These are phyloP conservation scores for Anthophora plumipes DNA, from an alignment of 2,888 invertebrate species.

Conservation along the genomic window DNA sequence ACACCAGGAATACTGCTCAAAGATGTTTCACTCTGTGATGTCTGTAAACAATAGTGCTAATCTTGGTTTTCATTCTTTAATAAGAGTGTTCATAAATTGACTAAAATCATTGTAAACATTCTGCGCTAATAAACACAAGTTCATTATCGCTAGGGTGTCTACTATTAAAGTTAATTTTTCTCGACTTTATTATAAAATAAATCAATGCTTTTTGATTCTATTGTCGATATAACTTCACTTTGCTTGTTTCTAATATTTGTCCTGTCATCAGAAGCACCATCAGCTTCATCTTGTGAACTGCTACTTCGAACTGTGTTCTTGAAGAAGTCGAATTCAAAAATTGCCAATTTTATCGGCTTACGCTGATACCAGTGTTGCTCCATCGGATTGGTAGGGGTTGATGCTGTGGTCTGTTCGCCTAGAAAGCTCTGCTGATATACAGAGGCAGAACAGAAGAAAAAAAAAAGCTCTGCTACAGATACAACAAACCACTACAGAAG, in stretches of 20 bases:
- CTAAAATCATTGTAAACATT: slow-evolving; percentile 72
- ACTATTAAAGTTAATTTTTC: slow-evolving; percentile 62
- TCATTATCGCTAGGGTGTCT: slow-evolving; percentile 66
- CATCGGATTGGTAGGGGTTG: slow-evolving; percentile 78
- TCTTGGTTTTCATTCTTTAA: slow-evolving; percentile 65
- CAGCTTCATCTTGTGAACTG: slow-evolving; percentile 49
- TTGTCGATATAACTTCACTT: slow-evolving; percentile 36
- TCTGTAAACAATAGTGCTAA: slow-evolving; percentile 37
- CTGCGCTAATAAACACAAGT: slow-evolving; percentile 72
- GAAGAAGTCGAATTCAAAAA: slow-evolving; percentile 80
- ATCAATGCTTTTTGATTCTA: slow-evolving; percentile 31
- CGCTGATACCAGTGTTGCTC: slow-evolving; percentile 82
- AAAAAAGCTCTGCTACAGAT: slow-evolving; percentile 83
- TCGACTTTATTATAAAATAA: slow-evolving; percentile 15
- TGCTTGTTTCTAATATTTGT: slow-evolving; percentile 52
- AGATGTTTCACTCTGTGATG: slow-evolving; percentile 65
- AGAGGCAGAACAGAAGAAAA: slow-evolving; percentile 81
- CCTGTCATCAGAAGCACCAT: slow-evolving; percentile 53
- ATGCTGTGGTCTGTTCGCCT: slow-evolving; percentile 80
- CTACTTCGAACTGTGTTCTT: slow-evolving; percentile 69
- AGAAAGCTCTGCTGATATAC: slow-evolving; percentile 84
- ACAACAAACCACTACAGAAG: slow-evolving; percentile 82
- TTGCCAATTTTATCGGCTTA: slow-evolving; percentile 82
- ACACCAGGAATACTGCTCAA: slow-evolving; percentile 69
- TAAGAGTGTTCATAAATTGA: slow-evolving; percentile 72